Base-by-base conservation (phyloP, 1,140 invertebrate species). In the Potamilus streckersoni region DNA sequence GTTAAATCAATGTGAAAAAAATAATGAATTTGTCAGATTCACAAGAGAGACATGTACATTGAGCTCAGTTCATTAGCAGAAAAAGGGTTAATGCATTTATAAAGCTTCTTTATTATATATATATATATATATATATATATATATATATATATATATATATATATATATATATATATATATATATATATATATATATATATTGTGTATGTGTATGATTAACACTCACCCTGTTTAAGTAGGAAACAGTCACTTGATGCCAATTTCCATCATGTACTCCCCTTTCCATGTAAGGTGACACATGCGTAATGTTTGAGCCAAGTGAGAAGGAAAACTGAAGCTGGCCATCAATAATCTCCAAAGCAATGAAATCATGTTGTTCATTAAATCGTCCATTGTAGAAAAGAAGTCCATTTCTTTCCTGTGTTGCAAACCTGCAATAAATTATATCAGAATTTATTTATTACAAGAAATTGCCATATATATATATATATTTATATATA, bases 321-420 rank as follows among this genome's bases (percentile, higher is more conserved):
- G 95, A 97, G 86, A 96, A 98, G 16, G 95, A 95, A 90, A 99
- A 98, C 76, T 94, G 92, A 0, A 99, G 89, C 20, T 93, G 92
- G 3, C 93, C 92, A 70, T 94, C 92, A 5, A 93, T 89, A 0
- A 98, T 91, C 87, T 98, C 97, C 60, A 99, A 87, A 0, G 97
- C 95, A 23, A 99, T 92, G 85, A 98, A 99, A 88, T 99, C 97
- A 85, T 98, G 96, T 17, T 94, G 92, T 83, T 98, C 96, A 87
- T 98, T 98, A 88, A 98, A 98, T 1, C 97, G 92, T 0, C 97
- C 97, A 88, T 99, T 98, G 91, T 99, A 99, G 0, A 98, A 90
- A 0, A 99, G 86, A 1, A 99, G 87, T 0, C 96, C 97, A 80
- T 96, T 94, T 3, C 93, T 91, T 17, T 93, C 89, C 79, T 96